Evolutionary conservation across 2,797 vertebrate genomes (phyloP).

Genomic region (Cirrhinus mrigala): DNA sequence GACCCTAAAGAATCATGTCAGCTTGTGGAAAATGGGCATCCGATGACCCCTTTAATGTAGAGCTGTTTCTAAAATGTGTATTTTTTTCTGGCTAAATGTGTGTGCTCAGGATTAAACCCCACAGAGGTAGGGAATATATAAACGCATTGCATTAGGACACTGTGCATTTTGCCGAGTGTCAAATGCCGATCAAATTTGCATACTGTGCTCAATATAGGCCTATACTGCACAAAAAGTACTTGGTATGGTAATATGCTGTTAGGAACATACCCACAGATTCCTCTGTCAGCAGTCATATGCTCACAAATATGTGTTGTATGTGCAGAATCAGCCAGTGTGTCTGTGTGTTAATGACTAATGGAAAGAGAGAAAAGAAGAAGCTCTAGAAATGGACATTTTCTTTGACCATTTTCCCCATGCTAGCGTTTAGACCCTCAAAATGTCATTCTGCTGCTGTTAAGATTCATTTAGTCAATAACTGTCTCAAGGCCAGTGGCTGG

Average conservation of each 20-base stretch:
- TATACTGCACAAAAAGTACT: not conserved
- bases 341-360: constrained; percentile 1
- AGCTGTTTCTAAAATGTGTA: not conserved
- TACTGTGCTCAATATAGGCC: not conserved
- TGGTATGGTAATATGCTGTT: not conserved
- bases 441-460: constrained; percentile 24
- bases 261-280: constrained; percentile 9
- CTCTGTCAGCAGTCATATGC: not conserved
- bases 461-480: constrained; percentile 12
- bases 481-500: constrained; percentile 18
- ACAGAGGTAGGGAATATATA: not conserved
- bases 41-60: no score
- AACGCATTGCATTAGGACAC: no score
- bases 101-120: not conserved
- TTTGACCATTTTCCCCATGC: not conserved
- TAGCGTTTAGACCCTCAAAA: not conserved
- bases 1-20: no score
- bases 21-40: no score
- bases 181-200: not conserved
- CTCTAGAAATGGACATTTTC: constrained; percentile 7
- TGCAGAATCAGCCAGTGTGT: not conserved
- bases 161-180: no score
- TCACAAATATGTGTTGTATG: constrained; percentile 4
- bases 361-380: constrained; percentile 23
- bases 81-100: not conserved